Base-by-base conservation (phyloP, 2,888 invertebrate genomes). In the Leptothorax acervorum region DNA sequence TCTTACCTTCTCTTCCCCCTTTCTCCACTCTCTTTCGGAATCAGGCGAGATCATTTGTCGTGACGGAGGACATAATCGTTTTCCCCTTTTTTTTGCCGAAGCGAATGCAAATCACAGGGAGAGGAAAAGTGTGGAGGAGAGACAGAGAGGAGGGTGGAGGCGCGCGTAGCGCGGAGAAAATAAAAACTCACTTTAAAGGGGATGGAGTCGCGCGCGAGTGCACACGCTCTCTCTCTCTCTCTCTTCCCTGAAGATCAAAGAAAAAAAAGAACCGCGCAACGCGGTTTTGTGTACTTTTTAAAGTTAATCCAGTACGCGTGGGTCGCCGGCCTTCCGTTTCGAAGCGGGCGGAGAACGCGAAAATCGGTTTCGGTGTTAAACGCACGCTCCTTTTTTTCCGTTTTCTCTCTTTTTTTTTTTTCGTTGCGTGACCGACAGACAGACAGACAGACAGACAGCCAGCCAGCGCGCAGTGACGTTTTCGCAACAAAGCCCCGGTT, bases 141-240 rank as follows among this genome's bases (percentile, higher is more conserved):
- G 65, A 42, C 18, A 63, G 18, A 15, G 51, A 15, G 4, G 48
- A 55, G 23, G 23, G 23, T 55, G 53, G 53, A 23, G 23, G 55
- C 66, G 76, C 55, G 81, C 57, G 75, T 57, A 63, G 68, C 70
- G 65, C 70, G 70, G 70, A 23, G 71, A 45, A 70, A 84, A 86
- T 86, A 86, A 86, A 86, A 86, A 86, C 63, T 65, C 81, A 48
- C 57, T 74, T 86, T 86, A 86, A 86, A 86, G 85, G 75, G 84
- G 84, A 86, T 84, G 51, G 79, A 51, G 60, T 66, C 28, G 57
- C 75, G 57, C 71, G 55, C 18, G 23, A 12, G 35, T 23, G 23
- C 23, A 23, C 23, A 23, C 23, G 23, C 55, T 23, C 23, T 12
- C 6, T n/a, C 51, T 51, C n/a, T 60, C 48, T 48, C 63, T 63